phyloP scores from a whole-genome alignment of 2,888 invertebrate species.

The Polietes domitor region DNA sequence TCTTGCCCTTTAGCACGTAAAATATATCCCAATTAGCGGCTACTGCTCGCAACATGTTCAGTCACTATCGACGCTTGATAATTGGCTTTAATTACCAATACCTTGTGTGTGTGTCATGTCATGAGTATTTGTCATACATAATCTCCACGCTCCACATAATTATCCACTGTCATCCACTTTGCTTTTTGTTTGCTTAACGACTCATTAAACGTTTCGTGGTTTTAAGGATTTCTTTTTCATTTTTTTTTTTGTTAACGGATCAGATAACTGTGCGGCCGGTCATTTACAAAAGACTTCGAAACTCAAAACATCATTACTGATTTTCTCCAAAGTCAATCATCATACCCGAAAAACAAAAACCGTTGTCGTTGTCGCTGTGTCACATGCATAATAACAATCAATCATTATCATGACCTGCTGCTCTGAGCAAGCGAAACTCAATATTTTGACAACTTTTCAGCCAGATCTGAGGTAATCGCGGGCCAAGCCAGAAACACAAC shows the following conservation, averaged over 20 bases:
- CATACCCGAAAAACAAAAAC: constrained; percentile 45
- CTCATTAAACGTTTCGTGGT: background rate
- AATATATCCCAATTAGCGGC: no score
- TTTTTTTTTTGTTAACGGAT: no score
- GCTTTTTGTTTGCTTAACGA: background rate
- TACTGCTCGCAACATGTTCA: no score
- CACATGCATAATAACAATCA: background rate
- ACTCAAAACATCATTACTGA: constrained; percentile 8
- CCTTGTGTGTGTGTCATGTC: no score
- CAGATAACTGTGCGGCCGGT: background rate
- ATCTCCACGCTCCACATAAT: no score
- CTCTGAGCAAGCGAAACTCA: constrained; percentile 23
- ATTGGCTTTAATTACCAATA: no score
- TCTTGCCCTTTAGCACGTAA: no score
- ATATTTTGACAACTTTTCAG: constrained; percentile 49
- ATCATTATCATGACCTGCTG: constrained; percentile 27
- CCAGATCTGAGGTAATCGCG: constrained; percentile 29
- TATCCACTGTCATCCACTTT: background rate
- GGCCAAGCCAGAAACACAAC: background rate
- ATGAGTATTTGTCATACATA: no score
- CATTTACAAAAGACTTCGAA: background rate
- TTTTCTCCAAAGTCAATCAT: constrained; percentile 47
- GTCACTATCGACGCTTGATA: no score
- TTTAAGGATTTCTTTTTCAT: background rate
- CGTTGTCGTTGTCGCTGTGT: constrained; percentile 11